Percentiles rank a stretch among this genome's conserved stretches.
phyloP scores from a whole-genome alignment of 2,888 invertebrate species.

The Bimastos eiseni region DNA sequence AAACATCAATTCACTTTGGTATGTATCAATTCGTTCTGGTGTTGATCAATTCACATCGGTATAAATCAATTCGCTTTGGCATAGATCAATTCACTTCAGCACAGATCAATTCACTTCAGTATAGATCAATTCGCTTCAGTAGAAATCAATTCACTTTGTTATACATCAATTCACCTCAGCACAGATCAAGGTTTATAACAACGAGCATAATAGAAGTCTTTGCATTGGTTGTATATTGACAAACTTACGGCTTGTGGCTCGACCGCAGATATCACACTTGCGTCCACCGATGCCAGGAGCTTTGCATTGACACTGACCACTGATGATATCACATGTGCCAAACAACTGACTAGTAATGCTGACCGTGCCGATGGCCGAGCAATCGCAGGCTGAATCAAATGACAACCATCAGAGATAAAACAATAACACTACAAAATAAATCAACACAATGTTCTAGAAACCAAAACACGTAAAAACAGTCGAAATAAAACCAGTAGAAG shows the following conservation, averaged over 20 bases:
- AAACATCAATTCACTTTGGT: too few species aligned
- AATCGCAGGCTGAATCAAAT: constrained; percentile 43
- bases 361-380: constrained; percentile 42
- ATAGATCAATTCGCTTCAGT: too few species aligned
- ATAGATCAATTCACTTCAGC: too few species aligned
- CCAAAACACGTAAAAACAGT: neutral
- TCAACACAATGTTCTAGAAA: neutral
- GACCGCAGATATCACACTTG: constrained; percentile 47
- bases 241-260: constrained; percentile 44
- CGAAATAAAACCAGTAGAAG: neutral
- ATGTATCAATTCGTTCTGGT: too few species aligned
- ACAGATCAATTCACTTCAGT: too few species aligned
- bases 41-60: too few species aligned
- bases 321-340: constrained; percentile 44
- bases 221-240: too few species aligned
- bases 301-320: constrained; percentile 48
- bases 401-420: neutral
- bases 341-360: constrained; percentile 33
- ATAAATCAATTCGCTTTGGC: too few species aligned
- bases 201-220: neutral
- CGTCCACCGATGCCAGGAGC: constrained; percentile 45
- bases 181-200: neutral
- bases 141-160: too few species aligned
- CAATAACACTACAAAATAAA: neutral
- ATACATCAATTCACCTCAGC: too few species aligned